Percentiles rank a stretch among this genome's conserved stretches.
Evolutionary conservation across 2,113 vertebrate species (phyloP).

Genomic region (Hydrolagus affinis): DNA sequence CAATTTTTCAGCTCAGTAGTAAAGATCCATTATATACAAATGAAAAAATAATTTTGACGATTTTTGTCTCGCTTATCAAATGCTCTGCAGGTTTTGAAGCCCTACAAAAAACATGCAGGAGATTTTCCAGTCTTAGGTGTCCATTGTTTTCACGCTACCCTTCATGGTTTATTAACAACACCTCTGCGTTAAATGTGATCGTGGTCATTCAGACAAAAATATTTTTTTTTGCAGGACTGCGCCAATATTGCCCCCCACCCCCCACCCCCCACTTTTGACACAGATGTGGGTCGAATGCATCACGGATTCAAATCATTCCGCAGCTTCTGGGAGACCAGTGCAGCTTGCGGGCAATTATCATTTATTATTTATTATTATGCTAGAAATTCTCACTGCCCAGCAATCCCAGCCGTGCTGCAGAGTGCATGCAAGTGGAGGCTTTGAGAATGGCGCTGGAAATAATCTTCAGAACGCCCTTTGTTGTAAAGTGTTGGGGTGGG

Average conservation of each 20-base stretch:
- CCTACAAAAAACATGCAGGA: constrained; percentile 2
- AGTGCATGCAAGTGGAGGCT: constrained; percentile 28
- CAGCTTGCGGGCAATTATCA: neutral
- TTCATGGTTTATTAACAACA: constrained; percentile 3
- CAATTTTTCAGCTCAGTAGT: constrained; percentile 30
- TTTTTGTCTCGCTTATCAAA: neutral
- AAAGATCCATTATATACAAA: constrained; percentile 33
- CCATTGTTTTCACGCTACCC: neutral
- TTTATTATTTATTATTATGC: neutral
- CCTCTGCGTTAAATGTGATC: neutral
- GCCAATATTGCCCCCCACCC: too few relatives aligned
- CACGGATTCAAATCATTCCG: neutral
- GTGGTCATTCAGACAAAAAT: neutral
- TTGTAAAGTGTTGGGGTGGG: neutral
- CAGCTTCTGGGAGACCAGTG: constrained; percentile 11
- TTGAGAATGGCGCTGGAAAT: constrained; percentile 18
- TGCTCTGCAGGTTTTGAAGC: constrained; percentile 3
- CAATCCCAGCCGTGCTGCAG: constrained; percentile 21
- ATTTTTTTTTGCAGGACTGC: too few relatives aligned
- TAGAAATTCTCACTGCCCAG: constrained; percentile 17
- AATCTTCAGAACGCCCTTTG: constrained; percentile 24
- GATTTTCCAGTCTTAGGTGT: neutral
- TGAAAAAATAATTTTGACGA: constrained; percentile 27
- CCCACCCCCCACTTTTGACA: too few relatives aligned
- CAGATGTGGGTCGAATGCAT: neutral